Conservation (phyloP, 2,797 vertebrate genomes). For the Borostomias antarcticus region DNA sequence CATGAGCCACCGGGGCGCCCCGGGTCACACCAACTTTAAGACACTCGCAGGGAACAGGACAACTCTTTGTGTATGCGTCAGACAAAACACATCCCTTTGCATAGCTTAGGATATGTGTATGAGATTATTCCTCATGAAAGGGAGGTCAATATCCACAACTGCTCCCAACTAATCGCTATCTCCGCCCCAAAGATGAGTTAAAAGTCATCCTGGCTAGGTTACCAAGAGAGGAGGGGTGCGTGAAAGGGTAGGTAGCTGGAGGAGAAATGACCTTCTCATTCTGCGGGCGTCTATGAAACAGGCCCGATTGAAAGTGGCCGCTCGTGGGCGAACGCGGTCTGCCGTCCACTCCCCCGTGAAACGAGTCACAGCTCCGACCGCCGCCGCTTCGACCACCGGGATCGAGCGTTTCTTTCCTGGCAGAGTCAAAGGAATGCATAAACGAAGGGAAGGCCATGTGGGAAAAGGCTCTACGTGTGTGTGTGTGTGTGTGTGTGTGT, state of each 20-base stretch:
- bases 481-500: neutral
- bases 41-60: neutral
- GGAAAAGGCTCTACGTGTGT: neutral
- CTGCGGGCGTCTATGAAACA: slow-evolving; percentile 37
- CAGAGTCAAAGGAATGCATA: no score
- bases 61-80: neutral
- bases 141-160: neutral
- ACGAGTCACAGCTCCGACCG: slow-evolving; percentile 54
- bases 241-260: slow-evolving; percentile 28
- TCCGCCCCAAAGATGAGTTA: slow-evolving; percentile 1
- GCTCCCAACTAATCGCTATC: neutral
- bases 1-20: neutral
- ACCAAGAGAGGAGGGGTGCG: slow-evolving; percentile 17
- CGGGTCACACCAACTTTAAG: neutral
- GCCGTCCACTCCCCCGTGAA: no score
- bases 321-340: no score
- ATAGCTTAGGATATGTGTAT: no score
- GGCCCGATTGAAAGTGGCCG: slow-evolving; percentile 54
- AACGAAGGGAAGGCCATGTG: slow-evolving; percentile 11
- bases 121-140: neutral
- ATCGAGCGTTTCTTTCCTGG: neutral
- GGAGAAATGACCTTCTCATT: slow-evolving; percentile 46
- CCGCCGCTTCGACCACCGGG: neutral
- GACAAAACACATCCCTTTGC: neutral
- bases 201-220: slow-evolving; percentile 23